phyloP scores from a whole-genome alignment of 2,888 invertebrate species.

The Galeopsomyia nigrocyanea region DNA sequence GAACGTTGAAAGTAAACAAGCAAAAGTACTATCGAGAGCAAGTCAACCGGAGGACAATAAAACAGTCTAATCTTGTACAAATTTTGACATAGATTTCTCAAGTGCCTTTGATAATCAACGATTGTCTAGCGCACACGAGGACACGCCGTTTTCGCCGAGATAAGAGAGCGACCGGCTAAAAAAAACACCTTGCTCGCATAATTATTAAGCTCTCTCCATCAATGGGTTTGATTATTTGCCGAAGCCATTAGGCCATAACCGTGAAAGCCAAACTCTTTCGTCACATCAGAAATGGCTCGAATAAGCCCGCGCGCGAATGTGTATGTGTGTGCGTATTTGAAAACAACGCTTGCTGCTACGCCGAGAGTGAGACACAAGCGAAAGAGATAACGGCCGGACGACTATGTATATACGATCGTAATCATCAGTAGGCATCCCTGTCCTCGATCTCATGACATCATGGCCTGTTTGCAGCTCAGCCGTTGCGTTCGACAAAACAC shows the following conservation, averaged over 20 bases:
- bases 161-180: background rate
- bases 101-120: conserved; percentile 20
- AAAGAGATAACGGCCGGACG: too few species aligned
- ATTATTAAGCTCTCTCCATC: too few species aligned
- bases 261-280: too few species aligned
- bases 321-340: background rate
- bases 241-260: too few species aligned
- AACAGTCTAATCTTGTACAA: conserved; percentile 16
- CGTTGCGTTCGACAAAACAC: too few species aligned
- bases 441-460: too few species aligned
- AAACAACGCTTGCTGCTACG: too few species aligned
- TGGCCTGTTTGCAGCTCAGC: too few species aligned
- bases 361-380: too few species aligned
- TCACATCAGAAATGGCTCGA: too few species aligned
- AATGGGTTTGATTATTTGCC: conserved; percentile 13
- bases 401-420: too few species aligned
- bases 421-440: too few species aligned
- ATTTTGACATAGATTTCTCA: conserved; percentile 25
- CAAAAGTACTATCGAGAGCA: background rate
- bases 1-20: background rate
- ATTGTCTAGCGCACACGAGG: background rate
- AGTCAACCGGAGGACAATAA: background rate
- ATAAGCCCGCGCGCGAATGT: background rate
- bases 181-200: background rate
- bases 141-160: conserved; percentile 6